phyloP scores from a whole-genome alignment of 1,140 invertebrate genomes.

The Saxidomus purpurata region DNA sequence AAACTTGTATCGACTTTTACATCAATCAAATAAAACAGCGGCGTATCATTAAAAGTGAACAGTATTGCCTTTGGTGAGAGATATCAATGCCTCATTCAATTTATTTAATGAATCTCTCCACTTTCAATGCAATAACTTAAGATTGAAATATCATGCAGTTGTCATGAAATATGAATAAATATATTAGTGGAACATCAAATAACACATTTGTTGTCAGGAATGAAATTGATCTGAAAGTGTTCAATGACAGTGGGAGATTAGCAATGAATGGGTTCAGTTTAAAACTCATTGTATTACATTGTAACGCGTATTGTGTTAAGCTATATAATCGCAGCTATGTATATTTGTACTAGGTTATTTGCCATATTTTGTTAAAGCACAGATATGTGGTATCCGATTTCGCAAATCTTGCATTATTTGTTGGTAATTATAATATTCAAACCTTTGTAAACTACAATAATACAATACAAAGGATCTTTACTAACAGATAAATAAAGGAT shows the following conservation, averaged over 20 bases:
- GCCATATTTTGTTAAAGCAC: not conserved
- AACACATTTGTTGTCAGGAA: conserved; percentile 21
- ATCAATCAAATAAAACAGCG: not conserved
- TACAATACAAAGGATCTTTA: not conserved
- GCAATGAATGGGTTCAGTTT: not conserved
- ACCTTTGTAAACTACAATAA: not conserved
- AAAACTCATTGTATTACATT: not conserved
- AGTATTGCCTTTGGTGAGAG: not conserved
- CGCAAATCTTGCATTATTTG: not conserved
- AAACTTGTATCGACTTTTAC: not conserved
- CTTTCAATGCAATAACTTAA: not conserved
- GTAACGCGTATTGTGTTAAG: not conserved
- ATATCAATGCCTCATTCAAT: not conserved
- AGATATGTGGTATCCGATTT: not conserved
- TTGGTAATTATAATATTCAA: not conserved
- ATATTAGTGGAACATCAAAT: not conserved
- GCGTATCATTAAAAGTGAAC: not conserved
- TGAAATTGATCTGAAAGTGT: conserved; percentile 25
- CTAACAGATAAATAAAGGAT: no score
- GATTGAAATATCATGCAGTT: conserved; percentile 22
- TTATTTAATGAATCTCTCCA: not conserved
- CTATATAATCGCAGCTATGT: not conserved
- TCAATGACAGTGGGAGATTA: not conserved
- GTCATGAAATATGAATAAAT: conserved; percentile 7
- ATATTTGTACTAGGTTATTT: not conserved